phyloP scores from a whole-genome alignment of 2,888 invertebrate genomes.

The Caenorhabditis parvicauda region DNA sequence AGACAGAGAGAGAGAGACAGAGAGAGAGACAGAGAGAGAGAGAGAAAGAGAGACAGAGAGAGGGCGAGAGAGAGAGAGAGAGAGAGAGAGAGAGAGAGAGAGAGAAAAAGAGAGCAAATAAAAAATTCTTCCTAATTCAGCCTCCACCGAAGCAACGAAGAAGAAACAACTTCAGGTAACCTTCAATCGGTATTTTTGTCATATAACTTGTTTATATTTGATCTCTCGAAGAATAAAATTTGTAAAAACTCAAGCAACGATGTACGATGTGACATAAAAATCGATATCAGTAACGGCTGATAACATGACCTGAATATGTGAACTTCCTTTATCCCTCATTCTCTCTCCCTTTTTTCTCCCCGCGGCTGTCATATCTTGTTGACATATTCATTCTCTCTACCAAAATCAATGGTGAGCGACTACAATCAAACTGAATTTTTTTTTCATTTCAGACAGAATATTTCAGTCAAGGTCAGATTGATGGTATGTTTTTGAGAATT shows the following conservation, averaged over 20 bases:
- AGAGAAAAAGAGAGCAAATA: constrained; percentile 15
- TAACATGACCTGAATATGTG: background rate
- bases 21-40: background rate
- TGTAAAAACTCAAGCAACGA: no score
- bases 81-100: constrained; percentile 8
- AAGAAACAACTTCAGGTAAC: background rate
- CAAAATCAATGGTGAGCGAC: background rate
- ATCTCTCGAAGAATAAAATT: no score
- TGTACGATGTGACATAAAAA: no score
- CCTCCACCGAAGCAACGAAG: background rate
- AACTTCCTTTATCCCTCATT: constrained; percentile 1
- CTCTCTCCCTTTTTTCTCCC: constrained; percentile 5
- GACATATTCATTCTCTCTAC: background rate
- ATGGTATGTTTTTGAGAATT: constrained; percentile 27
- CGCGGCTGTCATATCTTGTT: background rate
- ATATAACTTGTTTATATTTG: no score
- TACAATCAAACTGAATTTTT: constrained; percentile 22
- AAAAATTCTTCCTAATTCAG: constrained; percentile 7
- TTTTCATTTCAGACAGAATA: constrained; percentile 25
- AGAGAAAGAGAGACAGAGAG: background rate
- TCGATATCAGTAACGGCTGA: background rate
- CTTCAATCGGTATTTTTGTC: background rate
- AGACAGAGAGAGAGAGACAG: background rate
- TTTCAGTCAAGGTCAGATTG: constrained; percentile 31
- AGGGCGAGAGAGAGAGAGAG: constrained; percentile 9